These are phyloP conservation scores for Burhinus oedicnemus DNA, from an alignment of 2,113 vertebrate species.

Conservation along the genomic window DNA sequence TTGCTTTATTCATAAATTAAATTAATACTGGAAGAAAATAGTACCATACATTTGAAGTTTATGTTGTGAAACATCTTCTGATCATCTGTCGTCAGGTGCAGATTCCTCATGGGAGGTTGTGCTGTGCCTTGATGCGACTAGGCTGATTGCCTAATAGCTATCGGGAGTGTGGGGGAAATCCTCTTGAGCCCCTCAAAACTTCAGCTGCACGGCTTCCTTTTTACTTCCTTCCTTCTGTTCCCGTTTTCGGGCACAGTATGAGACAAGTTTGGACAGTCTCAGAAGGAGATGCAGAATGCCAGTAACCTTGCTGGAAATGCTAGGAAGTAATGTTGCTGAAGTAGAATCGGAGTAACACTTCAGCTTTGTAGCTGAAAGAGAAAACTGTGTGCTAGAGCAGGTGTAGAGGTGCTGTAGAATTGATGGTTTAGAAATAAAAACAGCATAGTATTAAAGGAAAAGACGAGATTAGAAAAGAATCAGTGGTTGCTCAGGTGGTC, in stretches of 20 bases:
- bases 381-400: not conserved
- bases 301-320: not conserved
- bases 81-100: not conserved
- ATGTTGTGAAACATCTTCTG: not conserved
- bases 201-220: not conserved
- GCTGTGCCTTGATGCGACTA: not conserved
- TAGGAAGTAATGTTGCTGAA: not conserved
- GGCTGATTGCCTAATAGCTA: not conserved
- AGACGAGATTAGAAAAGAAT: not conserved
- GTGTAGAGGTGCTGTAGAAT: not conserved
- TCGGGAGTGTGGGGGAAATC: rapidly evolving
- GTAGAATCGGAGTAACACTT: not conserved
- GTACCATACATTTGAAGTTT: not conserved
- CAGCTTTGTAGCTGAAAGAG: not conserved
- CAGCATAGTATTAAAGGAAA: not conserved
- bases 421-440: not conserved
- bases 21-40: not conserved
- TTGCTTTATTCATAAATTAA: not conserved
- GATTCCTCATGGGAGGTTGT: not conserved
- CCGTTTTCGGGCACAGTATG: not conserved
- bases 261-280: not conserved
- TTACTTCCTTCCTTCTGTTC: not conserved
- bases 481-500: not conserved
- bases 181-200: not conserved
- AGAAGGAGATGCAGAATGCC: not conserved